Evolutionary conservation across 2,888 invertebrate genomes (phyloP).

Genomic region (Liodrosophila aerea): DNA sequence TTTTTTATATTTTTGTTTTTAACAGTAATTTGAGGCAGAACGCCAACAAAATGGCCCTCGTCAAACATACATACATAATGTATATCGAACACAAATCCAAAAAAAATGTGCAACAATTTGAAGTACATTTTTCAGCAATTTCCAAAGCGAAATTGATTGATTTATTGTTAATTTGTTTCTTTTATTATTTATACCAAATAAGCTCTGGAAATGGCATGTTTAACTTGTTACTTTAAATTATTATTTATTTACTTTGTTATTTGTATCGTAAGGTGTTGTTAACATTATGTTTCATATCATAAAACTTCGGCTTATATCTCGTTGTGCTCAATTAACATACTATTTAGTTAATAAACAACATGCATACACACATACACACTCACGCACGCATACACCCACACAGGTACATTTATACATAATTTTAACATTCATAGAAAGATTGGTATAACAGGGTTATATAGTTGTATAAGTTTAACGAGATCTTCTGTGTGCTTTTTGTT

Average conservation of each 20-base stretch:
- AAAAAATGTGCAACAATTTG: slow-evolving; percentile 14
- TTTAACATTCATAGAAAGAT: slow-evolving; percentile 6
- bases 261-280: slow-evolving; percentile 30
- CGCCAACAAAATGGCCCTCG: slow-evolving; percentile 8
- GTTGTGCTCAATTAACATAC: slow-evolving; percentile 52
- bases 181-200: too few relatives aligned
- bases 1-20: not conserved
- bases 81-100: slow-evolving; percentile 31
- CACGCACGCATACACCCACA: slow-evolving; percentile 2
- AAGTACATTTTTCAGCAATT: slow-evolving; percentile 22
- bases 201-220: too few relatives aligned
- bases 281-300: slow-evolving; percentile 38
- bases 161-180: too few relatives aligned
- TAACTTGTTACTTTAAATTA: too few relatives aligned
- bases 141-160: too few relatives aligned
- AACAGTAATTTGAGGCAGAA: slow-evolving; percentile 7
- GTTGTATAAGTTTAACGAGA: slow-evolving; percentile 11
- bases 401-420: not conserved
- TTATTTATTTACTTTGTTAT: slow-evolving; percentile 9
- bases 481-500: slow-evolving; percentile 4
- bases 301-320: slow-evolving; percentile 26
- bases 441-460: slow-evolving; percentile 8
- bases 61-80: slow-evolving; percentile 13
- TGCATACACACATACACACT: slow-evolving; percentile 8
- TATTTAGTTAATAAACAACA: slow-evolving; percentile 21